These are phyloP conservation scores for Zeugodacus cucurbitae DNA, from an alignment of 1,140 invertebrate genomes.

Conservation along the genomic window DNA sequence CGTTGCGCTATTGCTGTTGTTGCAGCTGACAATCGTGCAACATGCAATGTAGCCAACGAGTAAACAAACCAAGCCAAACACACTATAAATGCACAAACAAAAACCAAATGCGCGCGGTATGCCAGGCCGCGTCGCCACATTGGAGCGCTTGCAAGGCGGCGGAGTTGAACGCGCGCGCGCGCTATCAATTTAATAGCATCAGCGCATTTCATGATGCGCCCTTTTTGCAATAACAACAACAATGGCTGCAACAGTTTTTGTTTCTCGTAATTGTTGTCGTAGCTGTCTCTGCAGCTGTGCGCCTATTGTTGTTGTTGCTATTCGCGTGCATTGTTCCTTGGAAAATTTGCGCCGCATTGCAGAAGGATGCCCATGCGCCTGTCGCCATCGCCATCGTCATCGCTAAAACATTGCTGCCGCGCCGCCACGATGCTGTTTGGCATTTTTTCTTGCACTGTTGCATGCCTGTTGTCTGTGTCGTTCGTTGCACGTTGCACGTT, in stretches of 20 bases:
- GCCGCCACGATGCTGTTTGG: not conserved
- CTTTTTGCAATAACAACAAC: conserved; percentile 3
- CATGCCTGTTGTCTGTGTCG: conserved; percentile 11
- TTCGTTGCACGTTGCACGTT: conserved; percentile 4
- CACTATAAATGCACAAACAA: not conserved
- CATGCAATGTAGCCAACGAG: not conserved
- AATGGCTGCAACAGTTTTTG: not conserved
- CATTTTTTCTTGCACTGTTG: not conserved
- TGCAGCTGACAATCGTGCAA: conserved; percentile 33
- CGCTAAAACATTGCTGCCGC: not conserved
- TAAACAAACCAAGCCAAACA: not conserved
- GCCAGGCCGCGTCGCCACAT: not conserved
- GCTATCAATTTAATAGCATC: conserved; percentile 39
- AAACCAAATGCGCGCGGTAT: not conserved
- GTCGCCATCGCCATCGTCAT: conserved; percentile 5
- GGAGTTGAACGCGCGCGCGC: conserved; percentile 10
- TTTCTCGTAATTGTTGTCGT: conserved; percentile 28
- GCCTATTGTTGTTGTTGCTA: not conserved
- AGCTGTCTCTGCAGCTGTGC: not conserved
- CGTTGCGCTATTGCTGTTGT: not conserved
- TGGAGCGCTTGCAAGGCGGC: not conserved
- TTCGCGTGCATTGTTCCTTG: conserved; percentile 27
- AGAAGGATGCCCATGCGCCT: conserved; percentile 20
- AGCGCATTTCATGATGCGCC: conserved; percentile 35
- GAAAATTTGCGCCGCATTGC: conserved; percentile 17